These are phyloP conservation scores for Chaetura pelagica DNA, from an alignment of 2,113 vertebrate genomes.

Conservation along the genomic window DNA sequence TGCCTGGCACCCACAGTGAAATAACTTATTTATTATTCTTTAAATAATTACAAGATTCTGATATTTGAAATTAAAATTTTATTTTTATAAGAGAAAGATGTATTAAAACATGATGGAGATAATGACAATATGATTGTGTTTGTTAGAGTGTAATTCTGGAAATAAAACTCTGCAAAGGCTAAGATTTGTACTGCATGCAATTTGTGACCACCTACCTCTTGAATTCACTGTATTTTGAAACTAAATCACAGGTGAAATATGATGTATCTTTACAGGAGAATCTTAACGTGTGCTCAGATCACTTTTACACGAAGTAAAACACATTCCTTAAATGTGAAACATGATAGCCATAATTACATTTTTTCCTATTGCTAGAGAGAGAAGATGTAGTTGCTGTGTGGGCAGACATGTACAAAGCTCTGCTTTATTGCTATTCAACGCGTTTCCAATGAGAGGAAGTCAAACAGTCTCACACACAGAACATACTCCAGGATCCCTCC, in stretches of 20 bases:
- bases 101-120: neutral
- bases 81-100: neutral
- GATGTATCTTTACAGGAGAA: neutral
- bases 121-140: neutral
- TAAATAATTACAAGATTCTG: neutral
- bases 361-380: neutral
- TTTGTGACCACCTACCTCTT: neutral
- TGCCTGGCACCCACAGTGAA: neutral
- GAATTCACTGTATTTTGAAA: neutral
- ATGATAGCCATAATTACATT: constrained; percentile 35
- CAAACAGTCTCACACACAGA: constrained; percentile 2
- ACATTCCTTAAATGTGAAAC: neutral
- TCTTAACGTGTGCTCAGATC: neutral
- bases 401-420: constrained; percentile 28
- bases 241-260: neutral
- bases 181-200: neutral
- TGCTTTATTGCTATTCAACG: constrained; percentile 35
- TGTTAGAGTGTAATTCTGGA: neutral
- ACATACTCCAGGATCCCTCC: neutral
- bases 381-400: neutral
- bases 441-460: neutral
- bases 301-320: neutral
- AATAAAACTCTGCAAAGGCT: neutral
- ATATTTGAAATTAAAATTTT: neutral
- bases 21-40: neutral